Evolutionary conservation across 2,113 vertebrate genomes (phyloP).

Genomic region (Mandrillus leucophaeus): DNA sequence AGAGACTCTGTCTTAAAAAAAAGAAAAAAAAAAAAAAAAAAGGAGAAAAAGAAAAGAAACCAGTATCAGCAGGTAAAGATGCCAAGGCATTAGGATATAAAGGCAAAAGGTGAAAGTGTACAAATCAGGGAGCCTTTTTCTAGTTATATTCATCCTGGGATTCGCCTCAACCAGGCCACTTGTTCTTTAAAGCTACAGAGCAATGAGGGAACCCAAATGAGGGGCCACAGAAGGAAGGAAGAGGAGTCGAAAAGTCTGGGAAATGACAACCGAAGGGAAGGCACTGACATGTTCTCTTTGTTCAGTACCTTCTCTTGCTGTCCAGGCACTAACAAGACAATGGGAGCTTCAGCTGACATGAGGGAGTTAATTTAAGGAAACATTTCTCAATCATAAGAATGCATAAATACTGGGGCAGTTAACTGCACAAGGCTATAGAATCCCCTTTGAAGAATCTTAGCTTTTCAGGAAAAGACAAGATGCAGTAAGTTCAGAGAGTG

Average conservation of each 20-base stretch:
- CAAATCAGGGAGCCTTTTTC: not conserved
- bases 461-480: not conserved
- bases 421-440: not conserved
- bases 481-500: not conserved
- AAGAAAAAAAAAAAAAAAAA: no score
- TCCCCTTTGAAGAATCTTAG: not conserved
- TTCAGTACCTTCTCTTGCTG: not conserved
- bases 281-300: no score
- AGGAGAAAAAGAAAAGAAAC: not conserved
- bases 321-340: not conserved
- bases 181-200: not conserved
- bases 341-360: not conserved
- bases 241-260: not conserved
- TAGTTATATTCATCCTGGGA: not conserved
- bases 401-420: not conserved
- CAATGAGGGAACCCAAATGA: not conserved
- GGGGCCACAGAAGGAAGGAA: not conserved
- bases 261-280: not conserved
- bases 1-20: no score
- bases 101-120: not conserved
- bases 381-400: not conserved
- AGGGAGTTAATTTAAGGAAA: not conserved
- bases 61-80: not conserved
- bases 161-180: not conserved
- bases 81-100: not conserved